Base-by-base conservation (phyloP, 2,797 vertebrate species). In the Lycodopsis pacificus region DNA sequence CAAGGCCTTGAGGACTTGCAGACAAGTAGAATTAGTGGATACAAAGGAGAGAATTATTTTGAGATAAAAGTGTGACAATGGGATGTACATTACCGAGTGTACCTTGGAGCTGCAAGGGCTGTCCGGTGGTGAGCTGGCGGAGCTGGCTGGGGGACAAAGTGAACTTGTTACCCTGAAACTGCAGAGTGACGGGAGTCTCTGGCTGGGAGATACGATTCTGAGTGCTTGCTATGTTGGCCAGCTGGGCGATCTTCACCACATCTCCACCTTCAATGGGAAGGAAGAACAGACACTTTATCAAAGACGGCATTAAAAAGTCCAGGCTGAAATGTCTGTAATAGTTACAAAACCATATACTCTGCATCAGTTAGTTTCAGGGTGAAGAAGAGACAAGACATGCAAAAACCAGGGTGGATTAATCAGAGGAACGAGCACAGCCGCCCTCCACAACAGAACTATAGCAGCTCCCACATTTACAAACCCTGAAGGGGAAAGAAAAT, bases 91-190 rank as follows among this genome's bases (percentile, higher is more conserved):
- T 94, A 93, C 92, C 86, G 84, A 94, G 90, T 79, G 92, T 96
- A 98, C 98, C 98, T 97, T 99, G 98, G 48, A 99, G 96, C 91
- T 99, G 98, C 81, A 99, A 91, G 14, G 98, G 98, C 66, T 99
- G 98, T 72, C 98, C 98, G 0, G 98, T 97, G 4, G 98, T 99
- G 79, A 99, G 97, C 93, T 99, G 98, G 36, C 98, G 97, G 6
- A 99, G 96, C 76, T 99, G 98, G 83, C 97, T 99, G 9, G 97
- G 98, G 0, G 98, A 99, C 79, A 99, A 76, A 2, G 98, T 99
- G 83, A 99, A 99, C 87, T 99, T 99, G 93, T 98, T 99, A 48
- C 98, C 98, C 91, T 99, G 98, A 91, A 99, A 99, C 90, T 99
- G 98, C 81, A 99, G 94, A 0, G 98, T 99, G 86, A 99, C 98